These are phyloP conservation scores for Pyxicephalus adspersus DNA, from an alignment of 2,113 vertebrate genomes.

Conservation along the genomic window DNA sequence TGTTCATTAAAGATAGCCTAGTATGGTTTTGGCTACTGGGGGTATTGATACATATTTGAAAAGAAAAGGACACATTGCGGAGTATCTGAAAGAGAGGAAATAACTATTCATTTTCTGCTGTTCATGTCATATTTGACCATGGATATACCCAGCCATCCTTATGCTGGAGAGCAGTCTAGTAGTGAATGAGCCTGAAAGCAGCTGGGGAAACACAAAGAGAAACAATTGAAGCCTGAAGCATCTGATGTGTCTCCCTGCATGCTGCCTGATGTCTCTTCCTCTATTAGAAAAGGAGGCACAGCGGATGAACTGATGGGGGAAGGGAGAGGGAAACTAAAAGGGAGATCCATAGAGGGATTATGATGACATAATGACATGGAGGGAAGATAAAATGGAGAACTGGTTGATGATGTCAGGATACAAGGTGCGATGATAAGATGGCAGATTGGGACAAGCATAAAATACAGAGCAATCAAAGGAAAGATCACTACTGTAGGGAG, in stretches of 20 bases:
- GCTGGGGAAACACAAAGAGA: slow-evolving; percentile 40
- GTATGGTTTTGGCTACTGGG: too few species aligned
- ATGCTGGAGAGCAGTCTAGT: background rate
- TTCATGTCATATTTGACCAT: slow-evolving; percentile 15
- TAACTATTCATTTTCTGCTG: too few species aligned
- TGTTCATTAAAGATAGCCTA: too few species aligned
- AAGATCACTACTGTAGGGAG: background rate
- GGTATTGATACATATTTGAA: too few species aligned
- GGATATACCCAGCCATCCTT: slow-evolving; percentile 7
- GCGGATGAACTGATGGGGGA: slow-evolving; percentile 23
- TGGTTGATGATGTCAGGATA: slow-evolving; percentile 20
- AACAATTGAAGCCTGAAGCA: slow-evolving; percentile 43
- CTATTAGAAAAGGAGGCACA: slow-evolving; percentile 30
- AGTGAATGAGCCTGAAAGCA: slow-evolving; percentile 35
- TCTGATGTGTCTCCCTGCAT: slow-evolving; percentile 42
- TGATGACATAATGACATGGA: slow-evolving; percentile 15
- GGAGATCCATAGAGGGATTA: slow-evolving; percentile 23
- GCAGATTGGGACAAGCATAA: background rate
- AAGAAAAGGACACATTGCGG: too few species aligned
- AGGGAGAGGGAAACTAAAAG: slow-evolving; percentile 9
- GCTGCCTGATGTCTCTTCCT: slow-evolving; percentile 41
- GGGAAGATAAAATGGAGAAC: slow-evolving; percentile 12
- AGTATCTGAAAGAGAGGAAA: too few species aligned
- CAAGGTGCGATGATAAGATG: slow-evolving; percentile 1
- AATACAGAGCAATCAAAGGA: background rate